Percentiles rank a stretch among this genome's conserved stretches.
phyloP scores from a whole-genome alignment of 2,113 vertebrate species.

The Phrynocephalus versicolor region DNA sequence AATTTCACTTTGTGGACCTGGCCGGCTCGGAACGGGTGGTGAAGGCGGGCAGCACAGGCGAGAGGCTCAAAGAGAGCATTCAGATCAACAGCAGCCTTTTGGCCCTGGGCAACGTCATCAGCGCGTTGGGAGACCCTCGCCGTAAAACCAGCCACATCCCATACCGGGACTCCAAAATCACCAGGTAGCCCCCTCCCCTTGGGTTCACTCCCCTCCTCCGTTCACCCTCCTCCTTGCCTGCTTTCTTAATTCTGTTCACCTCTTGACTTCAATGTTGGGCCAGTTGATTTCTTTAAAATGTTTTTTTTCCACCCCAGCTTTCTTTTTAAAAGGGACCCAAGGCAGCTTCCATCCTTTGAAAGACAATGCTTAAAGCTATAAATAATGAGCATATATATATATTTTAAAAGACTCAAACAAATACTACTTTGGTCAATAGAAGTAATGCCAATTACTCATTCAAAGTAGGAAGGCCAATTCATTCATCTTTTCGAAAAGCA shows the following conservation, averaged over 20 bases:
- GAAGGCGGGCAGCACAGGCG: constrained; percentile 90
- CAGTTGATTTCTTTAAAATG: not conserved
- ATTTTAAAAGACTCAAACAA: too few species aligned
- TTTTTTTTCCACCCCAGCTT: not conserved
- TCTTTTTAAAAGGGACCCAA: too few species aligned
- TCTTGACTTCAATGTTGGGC: not conserved
- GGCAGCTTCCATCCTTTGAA: too few species aligned
- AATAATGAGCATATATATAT: too few species aligned
- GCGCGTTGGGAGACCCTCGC: constrained; percentile 91
- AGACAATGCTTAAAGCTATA: too few species aligned
- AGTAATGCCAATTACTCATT: too few species aligned
- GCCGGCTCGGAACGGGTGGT: constrained; percentile 93
- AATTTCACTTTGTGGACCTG: constrained; percentile 96
- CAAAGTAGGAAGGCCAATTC: too few species aligned
- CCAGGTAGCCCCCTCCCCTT: constrained; percentile 77
- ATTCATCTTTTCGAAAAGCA: too few species aligned
- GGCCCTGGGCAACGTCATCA: constrained; percentile 94
- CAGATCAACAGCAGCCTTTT: constrained; percentile 96
- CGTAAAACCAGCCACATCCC: constrained; percentile 92
- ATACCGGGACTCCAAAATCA: constrained; percentile 97
- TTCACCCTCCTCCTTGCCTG: too few species aligned
- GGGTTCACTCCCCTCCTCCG: not conserved
- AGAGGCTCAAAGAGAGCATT: constrained; percentile 94
- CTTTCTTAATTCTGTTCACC: not conserved
- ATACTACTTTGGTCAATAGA: too few species aligned